phyloP scores from a whole-genome alignment of 1,140 invertebrate species.

The Battus philenor region DNA sequence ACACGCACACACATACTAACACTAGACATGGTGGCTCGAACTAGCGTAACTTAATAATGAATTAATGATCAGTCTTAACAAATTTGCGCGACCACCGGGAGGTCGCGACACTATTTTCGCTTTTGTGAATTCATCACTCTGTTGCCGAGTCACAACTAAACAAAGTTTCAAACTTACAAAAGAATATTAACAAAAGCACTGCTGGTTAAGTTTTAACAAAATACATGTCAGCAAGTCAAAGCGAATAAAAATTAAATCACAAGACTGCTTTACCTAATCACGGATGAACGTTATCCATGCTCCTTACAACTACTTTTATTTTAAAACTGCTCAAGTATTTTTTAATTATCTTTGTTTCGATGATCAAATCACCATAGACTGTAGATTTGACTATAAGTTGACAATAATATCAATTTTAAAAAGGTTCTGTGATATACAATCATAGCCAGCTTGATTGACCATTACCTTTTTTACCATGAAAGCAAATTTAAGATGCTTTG shows the following conservation, averaged over 20 bases:
- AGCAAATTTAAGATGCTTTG: conserved; percentile 1
- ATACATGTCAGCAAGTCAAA: conserved; percentile 58
- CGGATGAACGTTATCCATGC: conserved; percentile 26
- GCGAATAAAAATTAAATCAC: conserved; percentile 51
- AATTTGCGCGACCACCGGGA: conserved; percentile 45
- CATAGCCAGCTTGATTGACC: conserved; percentile 10
- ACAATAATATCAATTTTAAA: conserved; percentile 19
- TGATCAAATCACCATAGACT: conserved; percentile 49
- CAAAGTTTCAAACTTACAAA: conserved; percentile 49
- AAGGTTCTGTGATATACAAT: background rate
- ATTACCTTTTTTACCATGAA: background rate
- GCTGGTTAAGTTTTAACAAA: conserved; percentile 55
- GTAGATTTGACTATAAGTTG: conserved; percentile 24
- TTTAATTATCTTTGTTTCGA: conserved; percentile 31
- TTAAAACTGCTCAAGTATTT: conserved; percentile 24
- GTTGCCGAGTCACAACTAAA: conserved; percentile 66
- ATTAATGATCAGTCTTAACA: conserved; percentile 74
- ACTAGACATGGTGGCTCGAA: conserved; percentile 61
- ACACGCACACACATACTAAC: conserved; percentile 43
- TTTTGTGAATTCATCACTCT: conserved; percentile 54
- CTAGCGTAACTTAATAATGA: conserved; percentile 72
- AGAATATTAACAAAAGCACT: conserved; percentile 66
- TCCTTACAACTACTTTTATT: conserved; percentile 29
- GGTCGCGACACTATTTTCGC: conserved; percentile 46
- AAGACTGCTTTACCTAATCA: conserved; percentile 38